phyloP scores from a whole-genome alignment of 1,140 invertebrate genomes.

The Sinonovacula constricta region DNA sequence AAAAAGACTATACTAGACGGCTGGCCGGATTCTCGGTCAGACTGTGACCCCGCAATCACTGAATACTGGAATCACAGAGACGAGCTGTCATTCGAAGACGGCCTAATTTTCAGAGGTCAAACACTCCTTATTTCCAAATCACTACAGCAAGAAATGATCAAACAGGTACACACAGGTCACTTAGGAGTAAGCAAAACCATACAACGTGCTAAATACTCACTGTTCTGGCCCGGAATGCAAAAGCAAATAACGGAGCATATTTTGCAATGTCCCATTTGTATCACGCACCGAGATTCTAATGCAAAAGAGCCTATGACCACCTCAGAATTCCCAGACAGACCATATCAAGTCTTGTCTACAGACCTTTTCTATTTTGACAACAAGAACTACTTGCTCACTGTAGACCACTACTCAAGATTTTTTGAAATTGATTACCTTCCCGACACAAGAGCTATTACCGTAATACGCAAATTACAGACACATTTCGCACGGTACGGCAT shows the following conservation, averaged over 20 bases:
- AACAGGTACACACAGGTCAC: conserved; percentile 52
- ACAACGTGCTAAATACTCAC: conserved; percentile 23
- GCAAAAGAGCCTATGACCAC: conserved; percentile 48
- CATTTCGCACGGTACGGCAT: no score
- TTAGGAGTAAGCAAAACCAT: conserved; percentile 54
- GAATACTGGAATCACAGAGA: conserved; percentile 55
- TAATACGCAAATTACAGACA: no score
- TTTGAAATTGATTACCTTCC: conserved; percentile 51
- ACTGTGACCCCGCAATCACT: conserved; percentile 5
- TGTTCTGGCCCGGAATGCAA: conserved; percentile 62
- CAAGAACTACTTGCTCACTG: no score
- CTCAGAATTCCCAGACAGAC: no score
- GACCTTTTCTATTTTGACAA: no score
- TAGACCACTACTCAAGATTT: conserved; percentile 50
- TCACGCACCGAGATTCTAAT: conserved; percentile 42
- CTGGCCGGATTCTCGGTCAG: conserved; percentile 27
- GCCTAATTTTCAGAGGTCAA: no score
- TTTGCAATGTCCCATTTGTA: conserved; percentile 51
- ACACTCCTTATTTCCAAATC: conserved; percentile 51
- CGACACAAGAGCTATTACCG: no score
- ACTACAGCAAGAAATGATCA: conserved; percentile 47
- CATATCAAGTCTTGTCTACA: no score
- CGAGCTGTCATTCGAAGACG: conserved; percentile 41
- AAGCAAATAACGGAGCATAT: conserved; percentile 60
- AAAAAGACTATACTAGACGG: conserved; percentile 23